Percentiles rank a stretch among this genome's conserved stretches.
These are phyloP conservation scores for Ictidomys tridecemlineatus DNA, from an alignment of 2,113 vertebrate genomes.

Conservation along the genomic window DNA sequence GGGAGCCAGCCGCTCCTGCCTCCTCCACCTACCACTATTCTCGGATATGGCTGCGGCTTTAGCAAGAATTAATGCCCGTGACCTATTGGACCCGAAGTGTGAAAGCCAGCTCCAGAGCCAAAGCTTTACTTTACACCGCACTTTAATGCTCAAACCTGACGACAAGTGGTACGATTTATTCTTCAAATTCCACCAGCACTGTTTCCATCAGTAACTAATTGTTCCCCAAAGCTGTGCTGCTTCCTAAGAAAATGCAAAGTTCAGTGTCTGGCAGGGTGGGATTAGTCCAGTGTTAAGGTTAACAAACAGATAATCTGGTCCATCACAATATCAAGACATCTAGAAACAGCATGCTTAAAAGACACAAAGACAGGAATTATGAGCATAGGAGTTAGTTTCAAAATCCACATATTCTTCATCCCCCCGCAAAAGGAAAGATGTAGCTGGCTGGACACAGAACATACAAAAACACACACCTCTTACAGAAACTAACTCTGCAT, in stretches of 20 bases:
- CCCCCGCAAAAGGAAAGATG: too few relatives aligned
- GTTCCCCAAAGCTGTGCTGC: constrained; percentile 64
- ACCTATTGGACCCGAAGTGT: constrained; percentile 85
- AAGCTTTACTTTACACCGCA: constrained; percentile 83
- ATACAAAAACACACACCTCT: too few relatives aligned
- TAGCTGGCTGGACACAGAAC: too few relatives aligned
- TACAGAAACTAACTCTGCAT: too few relatives aligned
- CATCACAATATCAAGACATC: background rate
- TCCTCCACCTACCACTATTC: constrained; percentile 48
- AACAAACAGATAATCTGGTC: background rate
- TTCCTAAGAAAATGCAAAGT: background rate
- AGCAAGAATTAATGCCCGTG: constrained; percentile 83
- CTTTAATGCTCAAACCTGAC: constrained; percentile 81
- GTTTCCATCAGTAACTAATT: constrained; percentile 82
- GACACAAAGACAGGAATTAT: background rate
- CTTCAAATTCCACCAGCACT: constrained; percentile 78
- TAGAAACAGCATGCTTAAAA: background rate
- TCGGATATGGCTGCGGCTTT: constrained; percentile 71
- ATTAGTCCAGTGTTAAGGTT: background rate
- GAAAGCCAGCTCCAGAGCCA: constrained; percentile 85
- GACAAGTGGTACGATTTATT: constrained; percentile 83
- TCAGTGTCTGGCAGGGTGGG: background rate
- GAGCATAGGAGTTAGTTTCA: background rate
- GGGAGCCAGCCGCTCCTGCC: constrained; percentile 45
- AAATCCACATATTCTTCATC: background rate